Evolutionary conservation across 1,140 invertebrate genomes (phyloP).

Genomic region (Cyrtorhinus lividipennis): DNA sequence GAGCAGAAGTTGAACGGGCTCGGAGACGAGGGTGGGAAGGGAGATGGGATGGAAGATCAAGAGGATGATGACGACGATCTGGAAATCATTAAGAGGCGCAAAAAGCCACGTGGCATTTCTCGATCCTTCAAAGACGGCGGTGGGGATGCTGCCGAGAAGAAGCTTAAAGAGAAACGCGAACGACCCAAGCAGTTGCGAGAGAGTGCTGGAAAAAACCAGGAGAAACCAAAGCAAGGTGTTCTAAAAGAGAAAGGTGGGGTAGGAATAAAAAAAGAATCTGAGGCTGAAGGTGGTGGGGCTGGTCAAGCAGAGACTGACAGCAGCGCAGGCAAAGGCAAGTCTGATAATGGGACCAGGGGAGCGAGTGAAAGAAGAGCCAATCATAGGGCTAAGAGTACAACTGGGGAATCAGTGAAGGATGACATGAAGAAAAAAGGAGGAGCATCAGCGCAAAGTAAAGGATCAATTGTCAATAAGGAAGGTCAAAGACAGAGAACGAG

Average conservation of each 20-base stretch:
- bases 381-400: not conserved
- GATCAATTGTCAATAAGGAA: too few species aligned
- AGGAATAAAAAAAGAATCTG: not conserved
- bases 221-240: not conserved
- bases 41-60: not conserved
- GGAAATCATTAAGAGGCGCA: not conserved
- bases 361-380: not conserved
- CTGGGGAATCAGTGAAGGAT: not conserved
- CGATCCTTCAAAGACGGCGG: not conserved
- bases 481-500: too few species aligned
- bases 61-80: not conserved
- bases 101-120: not conserved
- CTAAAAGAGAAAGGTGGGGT: not conserved
- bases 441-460: not conserved
- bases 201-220: not conserved
- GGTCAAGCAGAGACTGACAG: not conserved
- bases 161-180: too few species aligned
- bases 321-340: not conserved
- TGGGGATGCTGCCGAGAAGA: not conserved
- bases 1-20: not conserved
- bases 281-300: not conserved
- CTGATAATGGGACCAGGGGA: not conserved
- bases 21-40: not conserved
- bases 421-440: not conserved
- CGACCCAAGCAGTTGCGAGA: too few species aligned